Evolutionary conservation across 2,797 vertebrate genomes (phyloP).

Genomic region (Coreius guichenoti): DNA sequence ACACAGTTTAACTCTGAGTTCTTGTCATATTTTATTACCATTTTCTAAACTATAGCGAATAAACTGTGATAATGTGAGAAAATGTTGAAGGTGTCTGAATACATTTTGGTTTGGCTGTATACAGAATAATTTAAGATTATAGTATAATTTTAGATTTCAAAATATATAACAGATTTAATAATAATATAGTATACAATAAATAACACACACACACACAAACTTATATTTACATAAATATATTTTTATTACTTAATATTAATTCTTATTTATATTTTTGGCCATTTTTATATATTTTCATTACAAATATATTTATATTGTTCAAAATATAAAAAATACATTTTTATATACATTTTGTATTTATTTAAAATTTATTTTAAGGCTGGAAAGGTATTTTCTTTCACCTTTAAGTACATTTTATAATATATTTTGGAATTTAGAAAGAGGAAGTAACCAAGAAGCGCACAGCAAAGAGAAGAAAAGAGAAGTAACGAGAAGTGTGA

Average conservation of each 20-base stretch:
- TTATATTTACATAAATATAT: neutral
- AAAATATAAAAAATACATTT: neutral
- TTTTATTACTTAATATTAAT: neutral
- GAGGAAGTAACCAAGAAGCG: neutral
- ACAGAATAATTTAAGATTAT: neutral
- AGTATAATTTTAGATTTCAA: neutral
- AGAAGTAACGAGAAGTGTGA: neutral
- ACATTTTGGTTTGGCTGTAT: neutral
- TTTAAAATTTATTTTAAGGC: neutral
- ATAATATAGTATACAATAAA: neutral
- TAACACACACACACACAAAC: neutral
- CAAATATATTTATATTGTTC: neutral
- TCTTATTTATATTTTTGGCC: neutral
- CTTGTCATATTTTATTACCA: too few relatives aligned
- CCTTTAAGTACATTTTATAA: neutral
- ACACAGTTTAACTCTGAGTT: too few relatives aligned
- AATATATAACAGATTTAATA: neutral
- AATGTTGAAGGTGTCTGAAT: too few relatives aligned
- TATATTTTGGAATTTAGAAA: neutral
- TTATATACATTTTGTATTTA: neutral
- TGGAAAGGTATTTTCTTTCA: neutral
- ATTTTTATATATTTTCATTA: neutral
- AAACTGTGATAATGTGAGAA: too few relatives aligned
- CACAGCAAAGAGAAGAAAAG: conserved; percentile 17
- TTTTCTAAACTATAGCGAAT: too few relatives aligned